phyloP scores from a whole-genome alignment of 1,140 invertebrate genomes.

The Caerostris extrusa region DNA sequence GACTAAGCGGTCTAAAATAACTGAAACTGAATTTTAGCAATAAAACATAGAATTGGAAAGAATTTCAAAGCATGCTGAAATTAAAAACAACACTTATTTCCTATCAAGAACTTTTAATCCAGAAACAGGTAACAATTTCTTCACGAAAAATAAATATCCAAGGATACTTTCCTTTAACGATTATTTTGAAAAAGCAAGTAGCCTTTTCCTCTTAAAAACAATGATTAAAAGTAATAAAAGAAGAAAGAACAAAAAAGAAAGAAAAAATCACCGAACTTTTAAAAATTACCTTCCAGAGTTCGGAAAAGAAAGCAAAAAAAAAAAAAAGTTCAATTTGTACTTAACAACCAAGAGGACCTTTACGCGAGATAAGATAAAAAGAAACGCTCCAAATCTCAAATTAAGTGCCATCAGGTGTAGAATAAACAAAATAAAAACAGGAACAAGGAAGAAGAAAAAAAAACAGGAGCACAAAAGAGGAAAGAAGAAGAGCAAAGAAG shows the following conservation, averaged over 20 bases:
- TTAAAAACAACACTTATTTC: no score
- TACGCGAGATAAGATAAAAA: not conserved
- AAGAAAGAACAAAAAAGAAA: not conserved
- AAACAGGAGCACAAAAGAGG: not conserved
- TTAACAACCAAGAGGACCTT: slow-evolving; percentile 58
- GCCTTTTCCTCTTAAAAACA: not conserved
- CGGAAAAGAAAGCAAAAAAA: no score
- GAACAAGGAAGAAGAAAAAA: slow-evolving; percentile 39
- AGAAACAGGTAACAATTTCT: not conserved
- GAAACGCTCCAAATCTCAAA: slow-evolving; percentile 65
- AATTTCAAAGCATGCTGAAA: no score
- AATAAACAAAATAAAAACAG: slow-evolving; percentile 40
- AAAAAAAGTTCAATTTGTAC: slow-evolving; percentile 73
- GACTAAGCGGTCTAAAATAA: no score
- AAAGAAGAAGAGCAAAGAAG: slow-evolving; percentile 14
- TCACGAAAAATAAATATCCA: not conserved
- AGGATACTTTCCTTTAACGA: not conserved
- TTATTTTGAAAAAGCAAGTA: slow-evolving; percentile 1
- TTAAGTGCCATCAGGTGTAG: slow-evolving; percentile 62
- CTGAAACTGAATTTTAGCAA: no score
- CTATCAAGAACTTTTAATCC: not conserved
- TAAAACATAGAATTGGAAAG: no score
- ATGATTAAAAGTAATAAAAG: slow-evolving; percentile 45
- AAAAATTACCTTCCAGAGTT: slow-evolving; percentile 45
- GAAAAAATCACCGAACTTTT: not conserved